Evolutionary conservation across 2,888 invertebrate species (phyloP), one percentile per base, ranked within the genome.

Genomic region (Torymus auratus): DNA sequence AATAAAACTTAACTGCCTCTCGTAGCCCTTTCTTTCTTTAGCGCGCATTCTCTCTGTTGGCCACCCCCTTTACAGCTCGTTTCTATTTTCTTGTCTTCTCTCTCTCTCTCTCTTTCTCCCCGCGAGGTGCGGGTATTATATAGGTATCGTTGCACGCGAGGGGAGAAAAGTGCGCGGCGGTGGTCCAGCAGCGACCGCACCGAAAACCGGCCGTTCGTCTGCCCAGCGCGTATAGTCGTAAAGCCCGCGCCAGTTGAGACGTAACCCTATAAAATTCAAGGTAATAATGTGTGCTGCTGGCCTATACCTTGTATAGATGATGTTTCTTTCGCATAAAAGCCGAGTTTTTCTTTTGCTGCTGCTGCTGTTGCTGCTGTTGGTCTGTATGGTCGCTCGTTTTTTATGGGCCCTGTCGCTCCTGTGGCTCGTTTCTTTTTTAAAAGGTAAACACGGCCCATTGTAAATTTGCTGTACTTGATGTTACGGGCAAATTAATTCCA

Each of bases 1-100:
- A 89, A 89, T 90, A 90, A 90, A 90, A 89, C 85, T 89, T 86
- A 88, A 88, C 87, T 86, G 85, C 86, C 87, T 81, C 17, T 41
- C 13, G 17, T 20, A 60, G 20, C 60, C 20, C 17, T 60, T 84
- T 78, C 70, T 60, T 11, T n/a, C 17, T 17, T 60, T 41, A 41
- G 41, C 41, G 41, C 41, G 41, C 41, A 41, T 41, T 41, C 41
- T 41, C 41, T 17, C 17, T 2, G 2, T 7, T 41, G 28, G 2
- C 28, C 41, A 7, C 41, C 7, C 41, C 7, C 41, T 41, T 41
- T 41, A 41, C 7, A 7, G 41, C 7, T 41, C 41, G 41, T 41
- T 41, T 41, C 41, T 41, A 41, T 41, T 41, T 41, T 41, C 41
- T 41, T 41, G 41, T 41, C 41, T 41, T 41, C 75, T 53, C 58